phyloP scores from a whole-genome alignment of 2,113 vertebrate genomes.

The Castor canadensis region DNA sequence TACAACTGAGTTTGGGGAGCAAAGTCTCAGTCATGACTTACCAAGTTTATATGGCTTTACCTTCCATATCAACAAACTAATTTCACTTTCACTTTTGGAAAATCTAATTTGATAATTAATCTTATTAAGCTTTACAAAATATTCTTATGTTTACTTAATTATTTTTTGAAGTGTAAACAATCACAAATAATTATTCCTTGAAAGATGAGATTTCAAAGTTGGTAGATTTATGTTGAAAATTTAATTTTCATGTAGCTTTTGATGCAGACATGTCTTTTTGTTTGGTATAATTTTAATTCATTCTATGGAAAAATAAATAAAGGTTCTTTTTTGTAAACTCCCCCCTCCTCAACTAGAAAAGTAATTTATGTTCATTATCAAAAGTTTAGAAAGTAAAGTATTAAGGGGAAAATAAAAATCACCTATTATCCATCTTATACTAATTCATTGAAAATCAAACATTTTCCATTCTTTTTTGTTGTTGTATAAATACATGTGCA shows the following conservation, averaged over 20 bases:
- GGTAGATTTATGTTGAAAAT: conserved; percentile 10
- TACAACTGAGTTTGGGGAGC: background rate
- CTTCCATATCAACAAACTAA: background rate
- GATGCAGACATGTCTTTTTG: background rate
- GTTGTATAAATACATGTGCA: background rate
- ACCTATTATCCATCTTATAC: background rate
- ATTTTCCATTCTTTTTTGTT: conserved; percentile 44
- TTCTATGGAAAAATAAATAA: background rate
- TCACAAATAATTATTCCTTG: conserved; percentile 24
- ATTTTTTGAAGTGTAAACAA: background rate
- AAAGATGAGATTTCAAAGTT: conserved; percentile 25
- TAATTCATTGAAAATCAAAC: background rate
- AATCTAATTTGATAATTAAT: conserved; percentile 12
- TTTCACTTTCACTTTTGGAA: background rate
- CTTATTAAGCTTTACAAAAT: background rate
- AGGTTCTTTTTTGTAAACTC: conserved; percentile 14
- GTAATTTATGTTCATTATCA: conserved; percentile 39
- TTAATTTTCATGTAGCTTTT: background rate
- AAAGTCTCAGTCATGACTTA: background rate
- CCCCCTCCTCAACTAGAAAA: background rate
- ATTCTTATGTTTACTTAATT: background rate
- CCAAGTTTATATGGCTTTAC: background rate
- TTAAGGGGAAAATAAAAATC: conserved; percentile 42
- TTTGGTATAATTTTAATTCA: conserved; percentile 41
- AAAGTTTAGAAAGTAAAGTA: background rate